Conservation (phyloP, 2,797 vertebrate genomes). For the Sarcoramphus papa region DNA sequence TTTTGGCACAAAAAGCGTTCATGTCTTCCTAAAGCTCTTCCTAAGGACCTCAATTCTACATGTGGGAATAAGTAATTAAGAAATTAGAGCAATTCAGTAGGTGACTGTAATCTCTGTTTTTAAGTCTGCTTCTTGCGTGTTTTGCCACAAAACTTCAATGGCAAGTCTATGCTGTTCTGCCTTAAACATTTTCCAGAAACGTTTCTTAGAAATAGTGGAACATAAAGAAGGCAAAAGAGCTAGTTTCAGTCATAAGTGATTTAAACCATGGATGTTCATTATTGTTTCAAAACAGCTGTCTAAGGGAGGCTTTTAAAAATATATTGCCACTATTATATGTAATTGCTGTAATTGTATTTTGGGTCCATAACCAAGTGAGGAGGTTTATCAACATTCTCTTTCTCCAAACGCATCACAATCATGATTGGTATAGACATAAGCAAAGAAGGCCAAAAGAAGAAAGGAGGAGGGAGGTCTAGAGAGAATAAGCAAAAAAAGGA, state of each 20-base stretch:
- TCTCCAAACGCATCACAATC: neutral
- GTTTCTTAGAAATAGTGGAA: neutral
- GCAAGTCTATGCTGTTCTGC: neutral
- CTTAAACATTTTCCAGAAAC: neutral
- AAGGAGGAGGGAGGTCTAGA: neutral
- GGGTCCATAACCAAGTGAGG: neutral
- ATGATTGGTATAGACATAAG: neutral
- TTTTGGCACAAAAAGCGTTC: neutral
- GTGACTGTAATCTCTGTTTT: neutral
- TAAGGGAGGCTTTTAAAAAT: neutral
- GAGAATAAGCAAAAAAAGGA: neutral
- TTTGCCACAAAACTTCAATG: neutral
- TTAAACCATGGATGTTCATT: neutral
- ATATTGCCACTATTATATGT: neutral
- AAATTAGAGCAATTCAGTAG: neutral
- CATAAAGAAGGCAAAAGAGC: neutral
- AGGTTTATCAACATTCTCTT: neutral
- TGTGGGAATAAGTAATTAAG: neutral
- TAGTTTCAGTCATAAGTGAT: neutral
- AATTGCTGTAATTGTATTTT: conserved; percentile 16
- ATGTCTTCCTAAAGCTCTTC: neutral
- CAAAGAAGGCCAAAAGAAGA: neutral
- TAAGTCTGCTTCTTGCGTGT: neutral
- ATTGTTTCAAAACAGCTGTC: conserved; percentile 2
- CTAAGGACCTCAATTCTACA: neutral